Base-by-base conservation (phyloP, 2,888 invertebrate species). In the Polydrusus cervinus region DNA sequence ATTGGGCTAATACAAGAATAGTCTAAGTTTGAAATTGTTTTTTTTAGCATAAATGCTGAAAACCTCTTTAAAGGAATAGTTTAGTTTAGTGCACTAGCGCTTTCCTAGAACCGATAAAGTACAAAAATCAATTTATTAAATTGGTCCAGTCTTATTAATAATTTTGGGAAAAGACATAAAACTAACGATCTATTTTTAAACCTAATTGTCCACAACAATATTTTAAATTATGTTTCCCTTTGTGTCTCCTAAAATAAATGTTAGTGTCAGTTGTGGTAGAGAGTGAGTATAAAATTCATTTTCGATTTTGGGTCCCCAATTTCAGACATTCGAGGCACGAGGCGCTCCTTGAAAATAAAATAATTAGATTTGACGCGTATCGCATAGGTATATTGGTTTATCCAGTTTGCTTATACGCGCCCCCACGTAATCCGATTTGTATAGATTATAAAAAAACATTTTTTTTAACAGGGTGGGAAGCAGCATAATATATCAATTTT, bases 341-440 rank as follows among this genome's bases (percentile, higher is more conserved):
- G 60, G 49, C 47, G 40, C 60, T 69, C 38, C 61, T 45, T 55
- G 55, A 40, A 60, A 68, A 68, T 68, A 55, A 68, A 55, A 68
- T 57, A 68, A 68, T 68, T 68, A 43, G 43, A 68, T 68, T 68
- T 68, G 68, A 68, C 68, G 55, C 68, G 57, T 68, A 68, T 68
- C 68, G 43, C 57, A 43, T 53, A 68, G 55, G 55, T 55, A 38
- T 68, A 68, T 67, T 68, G 68, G 57, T 68, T 68, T 68, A 68
- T 68, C 57, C 57, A 68, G 38, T 68, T 68, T 57, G 68, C 68
- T 57, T 68, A 43, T 57, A 68, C 38, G 25, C 45, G 10, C 40
- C 68, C n/a, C 55, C 43, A 20, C 45, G 30, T 57, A 57, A 67
- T 38, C 38, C 11, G 18, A 60, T 38, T 60, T 60, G 38, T 60